Evolutionary conservation across 2,113 vertebrate species (phyloP), one percentile per base, ranked within the genome.

Genomic region (Barnardius zonarius): DNA sequence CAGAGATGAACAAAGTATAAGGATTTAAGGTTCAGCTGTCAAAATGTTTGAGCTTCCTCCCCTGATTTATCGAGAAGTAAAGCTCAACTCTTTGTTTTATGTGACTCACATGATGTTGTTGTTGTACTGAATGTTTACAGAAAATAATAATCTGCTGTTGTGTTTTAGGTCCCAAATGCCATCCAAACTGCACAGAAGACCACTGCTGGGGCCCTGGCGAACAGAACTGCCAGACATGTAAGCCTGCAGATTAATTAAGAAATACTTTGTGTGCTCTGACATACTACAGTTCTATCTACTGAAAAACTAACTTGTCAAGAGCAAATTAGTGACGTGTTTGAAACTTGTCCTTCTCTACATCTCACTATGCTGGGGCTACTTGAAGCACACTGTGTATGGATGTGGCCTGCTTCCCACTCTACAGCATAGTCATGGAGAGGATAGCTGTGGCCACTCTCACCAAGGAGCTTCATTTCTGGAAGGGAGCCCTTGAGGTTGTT

Each of bases 211-310:
- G 98, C 17, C 82, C 98, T 5, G 99, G 98, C 7, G 95, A 97
- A 76, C 91, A 98, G 74, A 98, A 99, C 90, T 99, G 99, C 96
- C 99, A 99, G 97, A 99, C 94, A 57, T 39, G 99, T 99, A 97
- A 99, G 99, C 96, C 20, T 69, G 61, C 20, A 88, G 30, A 87
- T 83, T 43, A 83, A 28, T 74, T 48, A n/a, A 80, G 23, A 49
- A 74, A 35, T 39, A 66, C 4, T 5, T 70, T 48, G 25, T 24
- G 22, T 90, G 33, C 18, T 84, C 27, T 80, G 73, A 70, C 43
- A 14, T 31, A 57, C 22, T 67, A 15, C 11, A 27, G 48, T 67
- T 57, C 49, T 81, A 24, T 30, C 74, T 82, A 16, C 72, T 9
- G 2, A 63, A 77, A 76, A 87, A 24, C 30, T 68, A 48, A 82